A percentile compares a stretch with the other conserved stretches of the same genome.
Evolutionary conservation across 1,140 invertebrate genomes (phyloP).

Genomic region (Lepidotrigona ventralis): DNA sequence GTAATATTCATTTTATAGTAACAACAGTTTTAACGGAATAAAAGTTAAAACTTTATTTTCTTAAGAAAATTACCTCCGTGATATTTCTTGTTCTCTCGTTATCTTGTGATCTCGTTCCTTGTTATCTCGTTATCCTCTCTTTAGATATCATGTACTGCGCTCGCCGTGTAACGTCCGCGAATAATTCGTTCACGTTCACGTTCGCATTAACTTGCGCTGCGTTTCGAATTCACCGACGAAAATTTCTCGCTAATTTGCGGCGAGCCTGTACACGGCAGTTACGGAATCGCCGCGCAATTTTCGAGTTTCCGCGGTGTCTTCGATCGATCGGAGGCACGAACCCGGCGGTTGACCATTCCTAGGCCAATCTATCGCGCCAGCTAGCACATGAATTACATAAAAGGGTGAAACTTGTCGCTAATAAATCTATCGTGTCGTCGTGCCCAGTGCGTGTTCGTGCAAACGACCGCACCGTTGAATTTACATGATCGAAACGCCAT

Average conservation of each 20-base stretch:
- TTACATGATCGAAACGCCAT: conserved; percentile 1
- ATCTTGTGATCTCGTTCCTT: no score
- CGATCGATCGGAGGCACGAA: conserved; percentile 45
- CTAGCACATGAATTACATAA: conserved; percentile 23
- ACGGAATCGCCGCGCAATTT: conserved; percentile 20
- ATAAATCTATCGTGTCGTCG: conserved; percentile 11
- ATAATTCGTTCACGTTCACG: not conserved
- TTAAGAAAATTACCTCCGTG: no score
- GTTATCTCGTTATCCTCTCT: no score
- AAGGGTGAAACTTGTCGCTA: conserved; percentile 35
- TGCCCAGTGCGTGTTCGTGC: not conserved
- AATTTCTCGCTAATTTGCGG: conserved; percentile 14
- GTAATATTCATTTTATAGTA: no score
- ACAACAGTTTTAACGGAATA: no score
- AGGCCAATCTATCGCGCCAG: conserved; percentile 11
- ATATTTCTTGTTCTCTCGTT: no score
- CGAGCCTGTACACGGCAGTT: not conserved
- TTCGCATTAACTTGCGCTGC: not conserved
- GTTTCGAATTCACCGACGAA: not conserved
- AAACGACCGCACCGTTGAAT: not conserved
- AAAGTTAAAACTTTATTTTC: no score
- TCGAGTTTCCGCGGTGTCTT: conserved; percentile 21
- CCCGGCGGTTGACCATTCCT: conserved; percentile 34
- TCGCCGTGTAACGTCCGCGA: no score
- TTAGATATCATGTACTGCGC: no score